phyloP scores from a whole-genome alignment of 1,140 invertebrate species.

The Trichomalopsis sarcophagae region DNA sequence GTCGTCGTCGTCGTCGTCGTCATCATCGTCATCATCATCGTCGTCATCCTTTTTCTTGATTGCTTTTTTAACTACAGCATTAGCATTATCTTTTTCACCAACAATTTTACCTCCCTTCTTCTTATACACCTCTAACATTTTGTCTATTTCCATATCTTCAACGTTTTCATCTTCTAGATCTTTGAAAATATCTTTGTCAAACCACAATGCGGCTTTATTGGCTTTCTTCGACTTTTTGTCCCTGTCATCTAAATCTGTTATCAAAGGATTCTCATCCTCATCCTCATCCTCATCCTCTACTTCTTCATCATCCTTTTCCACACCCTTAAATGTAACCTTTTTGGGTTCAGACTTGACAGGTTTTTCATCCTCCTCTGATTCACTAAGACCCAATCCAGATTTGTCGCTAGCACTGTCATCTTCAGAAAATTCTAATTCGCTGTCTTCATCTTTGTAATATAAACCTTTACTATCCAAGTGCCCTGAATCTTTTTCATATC shows the following conservation, averaged over 20 bases:
- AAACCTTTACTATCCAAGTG: conserved; percentile 84
- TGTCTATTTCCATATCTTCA: conserved; percentile 91
- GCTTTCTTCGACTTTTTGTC: conserved; percentile 83
- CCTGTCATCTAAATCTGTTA: conserved; percentile 88
- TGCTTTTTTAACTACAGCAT: conserved; percentile 44
- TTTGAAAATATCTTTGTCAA: conserved; percentile 92
- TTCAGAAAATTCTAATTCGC: conserved; percentile 79
- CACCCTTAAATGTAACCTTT: conserved; percentile 61
- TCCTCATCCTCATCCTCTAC: conserved; percentile 61
- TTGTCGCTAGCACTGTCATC: conserved; percentile 74
- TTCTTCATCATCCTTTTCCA: conserved; percentile 59
- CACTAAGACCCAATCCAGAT: conserved; percentile 79
- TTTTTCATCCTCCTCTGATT: conserved; percentile 72
- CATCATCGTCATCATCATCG: conserved; percentile 56
- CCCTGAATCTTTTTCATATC: conserved; percentile 81
- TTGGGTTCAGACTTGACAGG: conserved; percentile 65
- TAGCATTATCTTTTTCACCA: conserved; percentile 68
- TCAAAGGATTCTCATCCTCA: conserved; percentile 82
- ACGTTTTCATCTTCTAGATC: conserved; percentile 87
- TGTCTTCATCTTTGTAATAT: conserved; percentile 84
- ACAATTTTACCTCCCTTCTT: conserved; percentile 81
- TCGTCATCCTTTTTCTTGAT: conserved; percentile 48
- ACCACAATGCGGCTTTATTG: conserved; percentile 91
- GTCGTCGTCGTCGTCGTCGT: conserved; percentile 56
- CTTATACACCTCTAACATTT: conserved; percentile 83